These are phyloP conservation scores for Onthophagus sagittarius DNA, from an alignment of 2,888 invertebrate genomes.

Conservation along the genomic window DNA sequence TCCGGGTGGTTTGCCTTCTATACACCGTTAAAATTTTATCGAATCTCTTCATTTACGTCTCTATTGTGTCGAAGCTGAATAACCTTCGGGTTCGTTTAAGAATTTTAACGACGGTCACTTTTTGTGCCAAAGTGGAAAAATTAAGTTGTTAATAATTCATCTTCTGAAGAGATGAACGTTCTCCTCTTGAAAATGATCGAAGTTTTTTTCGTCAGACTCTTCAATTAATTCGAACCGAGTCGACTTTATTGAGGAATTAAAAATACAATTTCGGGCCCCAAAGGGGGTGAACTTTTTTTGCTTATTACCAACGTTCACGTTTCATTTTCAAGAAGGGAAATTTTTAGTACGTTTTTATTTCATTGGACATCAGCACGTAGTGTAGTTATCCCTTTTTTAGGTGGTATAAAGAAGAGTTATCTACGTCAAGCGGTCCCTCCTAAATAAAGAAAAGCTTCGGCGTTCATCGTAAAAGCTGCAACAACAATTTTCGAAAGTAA, in stretches of 20 bases:
- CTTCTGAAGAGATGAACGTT: not conserved
- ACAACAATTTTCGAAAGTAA: conserved; percentile 22
- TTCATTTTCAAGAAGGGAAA: not conserved
- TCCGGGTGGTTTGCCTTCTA: not conserved
- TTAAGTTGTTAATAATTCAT: not conserved
- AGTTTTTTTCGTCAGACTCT: not conserved
- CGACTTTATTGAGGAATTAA: not conserved
- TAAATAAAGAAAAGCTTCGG: not conserved
- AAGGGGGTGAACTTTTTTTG: not conserved
- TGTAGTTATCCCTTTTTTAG: not conserved
- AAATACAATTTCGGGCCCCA: not conserved
- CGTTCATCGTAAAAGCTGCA: not conserved
- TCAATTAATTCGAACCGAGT: not conserved
- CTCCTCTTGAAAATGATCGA: not conserved
- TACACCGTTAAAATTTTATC: not conserved
- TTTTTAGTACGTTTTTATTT: not conserved
- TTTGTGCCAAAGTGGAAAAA: not conserved
- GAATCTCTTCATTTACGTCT: not conserved
- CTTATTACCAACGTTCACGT: not conserved
- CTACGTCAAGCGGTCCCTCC: not conserved
- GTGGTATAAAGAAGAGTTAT: not conserved
- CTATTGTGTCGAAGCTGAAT: not conserved
- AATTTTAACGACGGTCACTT: not conserved
- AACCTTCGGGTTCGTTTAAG: not conserved
- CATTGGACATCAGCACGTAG: not conserved